Evolutionary conservation across 2,113 vertebrate species (phyloP), one percentile per base, ranked within the genome.

Genomic region (Grammomys surdaster): DNA sequence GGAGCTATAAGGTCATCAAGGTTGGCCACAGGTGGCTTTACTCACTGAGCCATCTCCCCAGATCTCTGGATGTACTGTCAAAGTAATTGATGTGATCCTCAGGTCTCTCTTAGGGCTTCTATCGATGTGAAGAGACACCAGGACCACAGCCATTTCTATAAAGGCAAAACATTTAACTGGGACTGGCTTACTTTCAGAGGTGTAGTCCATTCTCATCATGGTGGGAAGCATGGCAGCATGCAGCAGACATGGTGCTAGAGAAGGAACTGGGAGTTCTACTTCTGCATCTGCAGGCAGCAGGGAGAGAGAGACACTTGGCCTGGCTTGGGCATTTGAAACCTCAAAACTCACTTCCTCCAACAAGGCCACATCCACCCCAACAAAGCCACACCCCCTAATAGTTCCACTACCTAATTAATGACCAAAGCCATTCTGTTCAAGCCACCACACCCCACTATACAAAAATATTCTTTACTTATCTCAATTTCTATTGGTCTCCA

Each of bases 401-500:
- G 16, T 54, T 28, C 16, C 48, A 78, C 31, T 20, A 6, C 46
- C 48, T 40, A 40, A 40, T 40, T 19, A 78, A 78, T 20, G 31
- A 54, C 31, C 77, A 80, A 54, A 31, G 77, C 16, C 48, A 17
- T 51, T 33, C 28, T 54, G 17, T 54, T 51, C 48, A 80, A 54
- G 19, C 31, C 48, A 36, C 7, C 31, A 36, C 48, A 36, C 97
- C 56, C 90, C 91, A 89, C 92, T 96, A 91, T 88, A 96, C 46
- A 70, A 84, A 84, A 69, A 89, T 96, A 80, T 97, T 93, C 97
- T 98, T 96, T 90, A 95, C 98, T 98, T 96, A 97, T 93, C 88
- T 97, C 97, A 97, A 94, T 90, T 92, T 94, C 96, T 95, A 97
- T 60, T 95, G 90, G 92, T 94, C 95, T 97, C 80, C 95, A 73